Base-by-base conservation (phyloP, 2,797 vertebrate genomes). In the Antennarius maculatus region DNA sequence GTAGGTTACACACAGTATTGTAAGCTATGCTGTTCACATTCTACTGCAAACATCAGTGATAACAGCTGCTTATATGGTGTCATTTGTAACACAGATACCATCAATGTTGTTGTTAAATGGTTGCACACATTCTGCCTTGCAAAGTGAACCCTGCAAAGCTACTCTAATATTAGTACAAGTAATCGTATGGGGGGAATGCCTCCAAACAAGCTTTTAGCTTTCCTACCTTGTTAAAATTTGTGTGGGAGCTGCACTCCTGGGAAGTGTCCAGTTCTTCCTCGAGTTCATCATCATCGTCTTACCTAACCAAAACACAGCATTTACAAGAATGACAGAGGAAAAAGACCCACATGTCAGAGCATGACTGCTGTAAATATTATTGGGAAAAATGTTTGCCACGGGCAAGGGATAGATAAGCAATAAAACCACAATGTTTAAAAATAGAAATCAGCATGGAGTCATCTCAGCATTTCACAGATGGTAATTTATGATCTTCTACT, bases 401-500 rank as follows among this genome's bases (percentile, higher is more conserved):
- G 84, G 65, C 74, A 78, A 80, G 71, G 67, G 80, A 71, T 54
- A 86, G 80, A 88, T 86, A 86, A 85, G 83, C 84, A 81, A 75
- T 76, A 85, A 80, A 87, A 83, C 76, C 60, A 29, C 75, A 76
- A 69, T 62, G 72, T 78, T 70, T 81, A 69, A 23, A 77, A 75
- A 82, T 83, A 72, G 72, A 85, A 82, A 77, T 81, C 54, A 37
- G 58, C 82, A 82, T 31, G 67, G 77, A 80, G 77, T 71, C 18
- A 10, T 72, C 74, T 82, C 68, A 72, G 23, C 57, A 31, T 66
- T n/a, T 63, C 79, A 66, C 65, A 67, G 65, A 77, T 1, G 11
- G 48, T 85, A 80, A 86, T 90, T 87, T 87, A 86, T 84, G 79
- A 74, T 67, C 84, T 79, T 85, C 54, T 76, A 18, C 76, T 80